phyloP scores from a whole-genome alignment of 2,113 vertebrate genomes.

The Cichladusa arquata region DNA sequence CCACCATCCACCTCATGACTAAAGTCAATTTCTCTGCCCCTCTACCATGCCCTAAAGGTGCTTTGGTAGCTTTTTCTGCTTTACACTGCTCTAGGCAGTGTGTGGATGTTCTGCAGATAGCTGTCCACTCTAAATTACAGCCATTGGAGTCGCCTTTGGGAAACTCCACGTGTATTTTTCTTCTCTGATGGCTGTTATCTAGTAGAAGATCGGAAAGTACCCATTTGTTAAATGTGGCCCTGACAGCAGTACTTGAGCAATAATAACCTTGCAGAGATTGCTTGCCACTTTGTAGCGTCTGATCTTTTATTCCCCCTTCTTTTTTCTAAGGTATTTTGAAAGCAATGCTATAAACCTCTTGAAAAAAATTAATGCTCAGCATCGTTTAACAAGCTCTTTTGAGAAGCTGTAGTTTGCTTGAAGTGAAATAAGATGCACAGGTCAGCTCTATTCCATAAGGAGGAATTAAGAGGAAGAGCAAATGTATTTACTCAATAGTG shows the following conservation, averaged over 20 bases:
- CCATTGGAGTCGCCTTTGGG: background rate
- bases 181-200: background rate
- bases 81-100: accelerated
- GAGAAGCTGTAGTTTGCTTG: background rate
- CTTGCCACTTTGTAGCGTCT: background rate
- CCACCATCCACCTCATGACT: background rate
- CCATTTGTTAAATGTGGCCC: background rate
- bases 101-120: background rate
- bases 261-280: background rate
- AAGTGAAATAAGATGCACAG: background rate
- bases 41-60: background rate
- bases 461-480: background rate
- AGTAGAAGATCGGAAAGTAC: background rate
- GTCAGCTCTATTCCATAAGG: background rate
- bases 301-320: background rate
- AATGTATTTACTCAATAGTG: background rate
- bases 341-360: background rate
- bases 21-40: background rate
- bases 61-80: background rate
- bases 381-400: background rate
- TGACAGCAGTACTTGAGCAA: background rate
- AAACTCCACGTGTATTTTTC: background rate
- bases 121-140: background rate
- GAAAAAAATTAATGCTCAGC: background rate
- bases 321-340: background rate